Base-by-base conservation (phyloP, 1,140 invertebrate species). In the Oncopodura yosiiana region DNA sequence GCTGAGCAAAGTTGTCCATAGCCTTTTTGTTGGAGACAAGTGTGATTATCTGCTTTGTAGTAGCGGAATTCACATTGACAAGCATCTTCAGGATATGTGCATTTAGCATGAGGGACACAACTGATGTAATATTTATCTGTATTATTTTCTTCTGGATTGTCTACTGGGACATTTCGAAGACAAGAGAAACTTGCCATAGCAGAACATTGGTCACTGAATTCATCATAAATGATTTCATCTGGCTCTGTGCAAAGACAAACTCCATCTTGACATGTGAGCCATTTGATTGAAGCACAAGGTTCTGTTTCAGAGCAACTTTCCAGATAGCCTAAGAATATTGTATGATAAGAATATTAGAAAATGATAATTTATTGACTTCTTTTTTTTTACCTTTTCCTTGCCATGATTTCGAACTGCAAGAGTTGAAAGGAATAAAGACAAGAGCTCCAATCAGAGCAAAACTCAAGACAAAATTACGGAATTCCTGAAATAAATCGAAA, bases 41-140 rank as follows among this genome's bases (percentile, higher is more conserved):
- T 56, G 23, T 39, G 37, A 37, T 56, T 56, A 3, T 19, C 38
- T 2, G 48, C 41, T 38, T 50, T 41, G 24, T 56, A 56, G 48
- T 56, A 51, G 21, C 54, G 39, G 24, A 56, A 56, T 16, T 56
- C 54, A 26, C 54, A 56, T 18, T 56, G 46, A 16, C 54, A 56
- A 2, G 30, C 38, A 21, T 56, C 48, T 43, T 42, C 46, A 1
- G 54, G 54, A 34, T 42, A 56, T 3, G 23, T 12, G 26, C 54
- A 56, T 19, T 56, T 56, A 5, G 54, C 54, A 24, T 56, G 26
- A n/a, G 37, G 30, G 16, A 50, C 48, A 39, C 54, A 56, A 45
- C 21, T 41, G 11, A 45, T 44, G 21, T 56, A 41, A 27, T 56
- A 56, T 19, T 29, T 29, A n/a, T n/a, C n/a, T 19, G 19, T 14